Conservation (phyloP, 1,140 invertebrate species). For the Camponotus pennsylvanicus region DNA sequence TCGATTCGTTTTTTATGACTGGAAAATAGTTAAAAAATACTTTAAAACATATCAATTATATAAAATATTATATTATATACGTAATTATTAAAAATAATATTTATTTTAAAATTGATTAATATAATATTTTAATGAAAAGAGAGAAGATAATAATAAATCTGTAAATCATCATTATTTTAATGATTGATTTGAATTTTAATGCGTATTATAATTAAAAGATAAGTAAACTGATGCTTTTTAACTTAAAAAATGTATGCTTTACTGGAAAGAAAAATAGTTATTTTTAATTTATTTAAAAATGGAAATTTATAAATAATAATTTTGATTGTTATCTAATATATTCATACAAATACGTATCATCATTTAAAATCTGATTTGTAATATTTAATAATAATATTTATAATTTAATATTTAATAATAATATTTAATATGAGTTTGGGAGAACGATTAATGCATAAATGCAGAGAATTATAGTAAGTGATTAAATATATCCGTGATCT, state of each 20-base stretch:
- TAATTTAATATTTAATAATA: background rate
- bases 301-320: background rate
- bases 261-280: background rate
- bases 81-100: background rate
- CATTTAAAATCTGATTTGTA: background rate
- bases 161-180: background rate
- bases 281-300: background rate
- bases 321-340: background rate
- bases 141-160: background rate
- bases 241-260: background rate
- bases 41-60: background rate
- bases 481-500: slow-evolving; percentile 46
- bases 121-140: background rate
- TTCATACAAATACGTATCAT: background rate
- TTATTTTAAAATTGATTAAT: background rate
- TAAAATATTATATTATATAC: background rate
- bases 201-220: background rate
- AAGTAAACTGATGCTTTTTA: background rate
- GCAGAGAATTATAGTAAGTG: background rate
- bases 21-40: background rate
- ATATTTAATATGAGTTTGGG: slow-evolving; percentile 8
- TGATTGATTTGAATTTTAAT: background rate
- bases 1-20: background rate
- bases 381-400: background rate
- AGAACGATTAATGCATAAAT: slow-evolving; percentile 12